Evolutionary conservation across 2,797 vertebrate genomes (phyloP).

Genomic region (Pithecia hirsuta): DNA sequence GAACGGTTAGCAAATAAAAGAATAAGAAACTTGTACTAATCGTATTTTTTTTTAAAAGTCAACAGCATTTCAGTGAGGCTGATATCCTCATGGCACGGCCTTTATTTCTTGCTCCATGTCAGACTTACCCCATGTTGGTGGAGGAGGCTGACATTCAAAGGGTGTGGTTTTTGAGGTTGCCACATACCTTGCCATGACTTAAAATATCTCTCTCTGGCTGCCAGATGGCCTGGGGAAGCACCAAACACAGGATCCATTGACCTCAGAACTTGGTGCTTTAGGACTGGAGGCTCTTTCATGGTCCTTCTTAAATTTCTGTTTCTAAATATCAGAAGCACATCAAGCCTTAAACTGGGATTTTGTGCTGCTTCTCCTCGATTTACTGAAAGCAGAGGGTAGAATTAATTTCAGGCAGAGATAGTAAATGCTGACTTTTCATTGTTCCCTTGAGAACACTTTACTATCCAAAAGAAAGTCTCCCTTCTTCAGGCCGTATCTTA

Average conservation of each 20-base stretch:
- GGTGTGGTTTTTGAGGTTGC: constrained; percentile 71
- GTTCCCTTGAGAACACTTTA: background rate
- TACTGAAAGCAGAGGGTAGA: constrained; percentile 21
- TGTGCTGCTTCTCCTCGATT: background rate
- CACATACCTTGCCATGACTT: constrained; percentile 44
- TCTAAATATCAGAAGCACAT: constrained; percentile 23
- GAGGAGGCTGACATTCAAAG: constrained; percentile 33
- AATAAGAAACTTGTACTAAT: constrained; percentile 9
- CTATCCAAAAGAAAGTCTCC: constrained; percentile 5
- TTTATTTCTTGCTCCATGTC: background rate
- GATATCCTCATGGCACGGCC: background rate
- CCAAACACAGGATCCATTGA: background rate
- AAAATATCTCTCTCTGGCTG: constrained; percentile 68
- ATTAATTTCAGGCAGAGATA: constrained; percentile 41
- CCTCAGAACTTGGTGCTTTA: constrained; percentile 24
- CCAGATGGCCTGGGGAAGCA: constrained; percentile 52
- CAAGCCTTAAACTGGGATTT: background rate
- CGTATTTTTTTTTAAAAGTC: background rate
- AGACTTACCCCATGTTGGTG: background rate
- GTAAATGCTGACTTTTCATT: background rate
- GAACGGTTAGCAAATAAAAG: constrained; percentile 51
- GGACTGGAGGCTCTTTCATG: constrained; percentile 27
- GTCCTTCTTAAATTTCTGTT: background rate
- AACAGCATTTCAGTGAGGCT: background rate
- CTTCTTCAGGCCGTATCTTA: background rate